Conservation (phyloP, 2,888 invertebrate species). For the Leptothorax acervorum region DNA sequence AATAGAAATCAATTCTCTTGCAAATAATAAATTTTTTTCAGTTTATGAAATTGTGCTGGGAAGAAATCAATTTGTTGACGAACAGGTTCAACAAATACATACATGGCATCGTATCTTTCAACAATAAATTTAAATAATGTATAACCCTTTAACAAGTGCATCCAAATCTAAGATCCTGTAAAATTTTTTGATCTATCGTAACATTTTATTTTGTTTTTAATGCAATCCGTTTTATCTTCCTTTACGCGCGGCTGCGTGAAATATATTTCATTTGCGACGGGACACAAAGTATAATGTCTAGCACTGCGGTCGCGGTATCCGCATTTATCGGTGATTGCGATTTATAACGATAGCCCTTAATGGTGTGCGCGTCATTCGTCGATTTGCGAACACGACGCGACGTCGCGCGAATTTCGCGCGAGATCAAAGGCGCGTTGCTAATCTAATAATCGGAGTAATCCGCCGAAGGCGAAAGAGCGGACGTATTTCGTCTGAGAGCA, state of each 20-base stretch:
- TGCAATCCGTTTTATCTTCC: constrained; percentile 34
- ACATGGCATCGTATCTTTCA: too few relatives aligned
- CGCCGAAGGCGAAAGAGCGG: constrained; percentile 27
- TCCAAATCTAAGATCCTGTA: neutral
- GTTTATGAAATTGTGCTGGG: neutral
- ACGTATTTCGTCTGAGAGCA: constrained; percentile 56
- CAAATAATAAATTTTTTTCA: too few relatives aligned
- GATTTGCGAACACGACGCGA: constrained; percentile 36
- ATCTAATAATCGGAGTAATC: constrained; percentile 69
- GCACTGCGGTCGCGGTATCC: constrained; percentile 37
- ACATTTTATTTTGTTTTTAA: constrained; percentile 10
- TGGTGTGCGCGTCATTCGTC: constrained; percentile 76
- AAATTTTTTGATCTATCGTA: neutral
- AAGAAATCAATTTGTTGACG: neutral
- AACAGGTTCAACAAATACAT: neutral
- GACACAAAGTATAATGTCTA: constrained; percentile 24
- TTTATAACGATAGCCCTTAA: constrained; percentile 78
- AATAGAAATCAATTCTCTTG: too few relatives aligned
- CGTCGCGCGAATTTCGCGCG: constrained; percentile 37
- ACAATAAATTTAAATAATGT: too few relatives aligned
- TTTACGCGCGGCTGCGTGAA: constrained; percentile 26
- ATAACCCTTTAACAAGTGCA: neutral
- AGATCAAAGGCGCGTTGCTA: constrained; percentile 72
- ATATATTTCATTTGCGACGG: constrained; percentile 30
- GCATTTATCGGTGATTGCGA: constrained; percentile 76